Base-by-base conservation (phyloP, 1,140 invertebrate species). In the Drosophila santomea region DNA sequence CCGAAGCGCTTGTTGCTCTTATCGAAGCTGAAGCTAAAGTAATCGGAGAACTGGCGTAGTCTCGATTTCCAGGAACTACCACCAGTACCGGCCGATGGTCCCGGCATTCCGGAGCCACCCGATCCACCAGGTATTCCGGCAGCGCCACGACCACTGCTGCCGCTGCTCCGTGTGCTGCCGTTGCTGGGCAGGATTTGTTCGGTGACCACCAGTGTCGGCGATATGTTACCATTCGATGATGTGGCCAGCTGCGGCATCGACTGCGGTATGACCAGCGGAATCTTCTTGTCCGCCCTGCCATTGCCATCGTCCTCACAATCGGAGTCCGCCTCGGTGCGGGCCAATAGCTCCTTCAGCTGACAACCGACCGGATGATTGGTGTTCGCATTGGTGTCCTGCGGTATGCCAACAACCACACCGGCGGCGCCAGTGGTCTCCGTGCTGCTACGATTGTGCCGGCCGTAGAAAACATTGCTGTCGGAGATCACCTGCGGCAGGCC, bases 381-480 rank as follows among this genome's bases (percentile, higher is more conserved):
- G 54, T 92, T 92, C 78, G 90, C 91, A 69, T 92, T 92, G 28
- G 80, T 69, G 45, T 85, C 89, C 45, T 90, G 66, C 39, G 50
- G 51, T 23, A 48, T 48, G 43, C 20, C 52, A 41, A 51, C 45
- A 43, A 48, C 68, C 17, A 10, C 25, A n/a, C 23, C 58, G 35
- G 14, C 57, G 3, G 28, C 48, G 10, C 47, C 63, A 0, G 57
- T 23, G 39, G 68, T 56, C n/a, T 84, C 83, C 15, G 85, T 11
- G 51, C 74, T 86, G 74, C 81, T 71, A 28, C 90, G 91, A 59
- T 90, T 79, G 23, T 84, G 91, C 2, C 84, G 90, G 11, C 92
- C 90, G 17, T 92, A 92, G 57, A 92, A 92, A 2, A 92, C 91
- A 58, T 92, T 92, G 54, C 90, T 91, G 48, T 92, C 92, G 47